A percentile compares a stretch with the other conserved stretches of the same genome.
These are phyloP conservation scores for Urocynchramus pylzowi DNA, from an alignment of 2,113 vertebrate species.

Conservation along the genomic window DNA sequence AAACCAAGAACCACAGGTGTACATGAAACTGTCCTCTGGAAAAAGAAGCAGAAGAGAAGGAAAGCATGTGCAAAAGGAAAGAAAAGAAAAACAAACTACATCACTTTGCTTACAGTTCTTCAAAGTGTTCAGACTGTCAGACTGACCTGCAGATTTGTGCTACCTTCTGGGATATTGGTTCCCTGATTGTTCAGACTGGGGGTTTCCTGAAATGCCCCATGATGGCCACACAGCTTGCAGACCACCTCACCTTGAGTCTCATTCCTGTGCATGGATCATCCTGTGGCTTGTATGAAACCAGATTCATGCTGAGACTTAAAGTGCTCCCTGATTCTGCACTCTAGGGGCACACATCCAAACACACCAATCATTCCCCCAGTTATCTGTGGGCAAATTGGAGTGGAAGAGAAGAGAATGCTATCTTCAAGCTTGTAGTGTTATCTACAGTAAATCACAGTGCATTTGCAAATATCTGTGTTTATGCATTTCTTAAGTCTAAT, in stretches of 20 bases:
- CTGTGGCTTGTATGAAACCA: neutral
- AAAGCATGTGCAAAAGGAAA: neutral
- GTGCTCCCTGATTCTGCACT: neutral
- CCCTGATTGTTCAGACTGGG: neutral
- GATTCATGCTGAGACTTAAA: neutral
- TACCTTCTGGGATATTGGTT: neutral
- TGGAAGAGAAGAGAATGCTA: neutral
- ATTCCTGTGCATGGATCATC: neutral
- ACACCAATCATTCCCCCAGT: neutral
- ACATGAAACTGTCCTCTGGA: neutral
- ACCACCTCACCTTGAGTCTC: neutral
- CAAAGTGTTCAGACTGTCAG: neutral
- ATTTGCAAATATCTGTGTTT: neutral
- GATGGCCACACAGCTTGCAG: neutral
- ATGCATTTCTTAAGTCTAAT: neutral
- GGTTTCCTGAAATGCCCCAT: neutral
- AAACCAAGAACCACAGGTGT: neutral
- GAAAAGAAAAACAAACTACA: neutral
- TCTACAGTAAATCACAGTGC: neutral
- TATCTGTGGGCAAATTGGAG: neutral
- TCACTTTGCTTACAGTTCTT: neutral
- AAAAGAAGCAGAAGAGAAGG: neutral
- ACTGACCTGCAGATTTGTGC: neutral
- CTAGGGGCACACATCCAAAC: fast-evolving
- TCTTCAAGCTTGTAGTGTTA: neutral